These are phyloP conservation scores for Castor canadensis DNA, from an alignment of 2,113 vertebrate species.

Conservation along the genomic window DNA sequence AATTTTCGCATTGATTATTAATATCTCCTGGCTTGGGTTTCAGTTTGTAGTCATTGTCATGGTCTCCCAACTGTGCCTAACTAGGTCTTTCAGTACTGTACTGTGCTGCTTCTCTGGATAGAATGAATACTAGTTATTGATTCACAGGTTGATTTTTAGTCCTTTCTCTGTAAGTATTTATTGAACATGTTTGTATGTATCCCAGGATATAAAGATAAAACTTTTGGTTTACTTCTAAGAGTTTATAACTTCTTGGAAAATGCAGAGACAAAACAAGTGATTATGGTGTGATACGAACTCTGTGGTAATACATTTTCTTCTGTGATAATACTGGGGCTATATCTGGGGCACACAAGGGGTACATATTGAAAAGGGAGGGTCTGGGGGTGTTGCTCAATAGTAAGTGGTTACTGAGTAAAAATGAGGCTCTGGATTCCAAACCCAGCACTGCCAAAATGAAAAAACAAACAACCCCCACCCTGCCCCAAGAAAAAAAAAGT, in stretches of 20 bases:
- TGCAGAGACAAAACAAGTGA: neutral
- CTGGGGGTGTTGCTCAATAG: neutral
- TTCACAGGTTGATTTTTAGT: neutral
- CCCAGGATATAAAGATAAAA: neutral
- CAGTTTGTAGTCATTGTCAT: neutral
- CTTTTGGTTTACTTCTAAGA: neutral
- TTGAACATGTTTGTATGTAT: neutral
- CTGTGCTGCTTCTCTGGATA: neutral
- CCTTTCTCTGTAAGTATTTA: neutral
- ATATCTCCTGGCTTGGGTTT: neutral
- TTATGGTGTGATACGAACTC: neutral
- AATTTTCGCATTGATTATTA: neutral
- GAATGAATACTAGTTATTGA: neutral
- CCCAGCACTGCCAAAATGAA: neutral
- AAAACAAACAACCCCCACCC: too few relatives aligned
- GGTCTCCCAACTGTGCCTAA: fast-evolving
- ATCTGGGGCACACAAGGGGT: neutral
- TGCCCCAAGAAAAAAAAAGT: neutral
- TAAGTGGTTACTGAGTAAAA: neutral
- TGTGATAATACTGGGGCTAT: neutral
- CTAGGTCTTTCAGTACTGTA: neutral
- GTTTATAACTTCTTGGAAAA: neutral
- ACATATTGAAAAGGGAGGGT: neutral
- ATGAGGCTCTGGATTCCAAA: neutral
- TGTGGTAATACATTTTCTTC: neutral